Evolutionary conservation across 2,797 vertebrate species (phyloP).

Genomic region (Pyrocephalus nanus): DNA sequence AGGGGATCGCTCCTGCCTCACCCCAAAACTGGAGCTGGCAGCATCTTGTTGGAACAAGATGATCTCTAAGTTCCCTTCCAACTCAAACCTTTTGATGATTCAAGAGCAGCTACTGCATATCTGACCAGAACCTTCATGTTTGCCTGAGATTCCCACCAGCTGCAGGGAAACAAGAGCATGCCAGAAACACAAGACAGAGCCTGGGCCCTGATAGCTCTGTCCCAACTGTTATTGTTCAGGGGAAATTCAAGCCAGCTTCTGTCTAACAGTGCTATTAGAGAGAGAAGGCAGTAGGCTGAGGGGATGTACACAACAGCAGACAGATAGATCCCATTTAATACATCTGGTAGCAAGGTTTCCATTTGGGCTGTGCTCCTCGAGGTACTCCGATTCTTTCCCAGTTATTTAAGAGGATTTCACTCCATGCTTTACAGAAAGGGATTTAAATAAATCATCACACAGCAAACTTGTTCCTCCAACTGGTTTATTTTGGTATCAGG

Average conservation of each 20-base stretch:
- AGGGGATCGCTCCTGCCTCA: not conserved
- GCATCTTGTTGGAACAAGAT: fast-evolving
- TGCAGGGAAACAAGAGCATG: fast-evolving
- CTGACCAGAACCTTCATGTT: fast-evolving
- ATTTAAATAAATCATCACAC: slow-evolving; percentile 58
- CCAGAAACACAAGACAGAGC: not conserved
- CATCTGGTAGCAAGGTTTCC: not conserved
- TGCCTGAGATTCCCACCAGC: not conserved
- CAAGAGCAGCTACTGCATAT: not conserved
- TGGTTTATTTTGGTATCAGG: slow-evolving; percentile 57
- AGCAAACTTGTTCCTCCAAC: slow-evolving; percentile 50
- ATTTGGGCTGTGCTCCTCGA: not conserved
- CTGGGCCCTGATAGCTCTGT: not conserved
- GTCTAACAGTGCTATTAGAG: not conserved
- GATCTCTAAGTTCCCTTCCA: not conserved
- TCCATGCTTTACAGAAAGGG: not conserved
- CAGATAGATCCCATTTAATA: slow-evolving; percentile 28
- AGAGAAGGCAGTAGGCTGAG: not conserved
- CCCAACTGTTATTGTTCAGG: not conserved
- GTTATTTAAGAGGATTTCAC: slow-evolving; percentile 62
- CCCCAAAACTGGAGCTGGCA: not conserved
- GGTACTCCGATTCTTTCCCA: slow-evolving; percentile 12
- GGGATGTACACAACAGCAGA: not conserved
- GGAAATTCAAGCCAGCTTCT: not conserved
- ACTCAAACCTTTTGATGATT: not conserved